Conservation (phyloP, 2,888 invertebrate species). For the Polyommatus icarus region DNA sequence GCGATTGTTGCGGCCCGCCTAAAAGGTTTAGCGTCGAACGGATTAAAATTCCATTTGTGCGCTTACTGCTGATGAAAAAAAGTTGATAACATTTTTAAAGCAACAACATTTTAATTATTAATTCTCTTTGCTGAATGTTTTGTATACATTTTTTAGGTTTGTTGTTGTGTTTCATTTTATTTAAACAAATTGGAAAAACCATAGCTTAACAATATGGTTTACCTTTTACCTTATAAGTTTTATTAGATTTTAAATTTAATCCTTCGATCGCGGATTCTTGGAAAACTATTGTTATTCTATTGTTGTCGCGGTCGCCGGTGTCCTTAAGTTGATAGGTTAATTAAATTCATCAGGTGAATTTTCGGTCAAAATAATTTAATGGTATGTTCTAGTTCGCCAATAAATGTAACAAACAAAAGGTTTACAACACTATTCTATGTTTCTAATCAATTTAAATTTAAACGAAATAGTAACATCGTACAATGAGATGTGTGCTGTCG, state of each 20-base stretch:
- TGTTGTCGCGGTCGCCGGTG: too few species aligned
- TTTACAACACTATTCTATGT: not conserved
- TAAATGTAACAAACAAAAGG: not conserved
- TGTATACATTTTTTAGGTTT: not conserved
- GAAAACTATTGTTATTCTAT: too few species aligned
- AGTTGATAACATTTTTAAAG: conserved; percentile 1
- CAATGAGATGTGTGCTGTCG: not conserved
- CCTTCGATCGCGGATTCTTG: too few species aligned
- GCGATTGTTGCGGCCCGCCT: not conserved
- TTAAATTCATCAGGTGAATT: too few species aligned
- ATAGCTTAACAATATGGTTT: too few species aligned
- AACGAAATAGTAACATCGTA: not conserved
- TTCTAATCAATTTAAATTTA: not conserved
- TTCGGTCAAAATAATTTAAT: too few species aligned
- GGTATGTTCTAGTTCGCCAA: too few species aligned
- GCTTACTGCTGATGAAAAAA: conserved; percentile 4
- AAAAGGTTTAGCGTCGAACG: conserved; percentile 15
- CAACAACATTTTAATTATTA: not conserved
- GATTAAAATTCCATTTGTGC: conserved; percentile 6
- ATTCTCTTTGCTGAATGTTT: not conserved
- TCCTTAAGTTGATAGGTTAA: too few species aligned
- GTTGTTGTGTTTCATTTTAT: not conserved
- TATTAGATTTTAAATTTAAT: too few species aligned
- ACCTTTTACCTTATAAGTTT: too few species aligned
- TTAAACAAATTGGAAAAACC: too few species aligned